Conservation (phyloP, 2,888 invertebrate species). For the Dryadula phaetusa region DNA sequence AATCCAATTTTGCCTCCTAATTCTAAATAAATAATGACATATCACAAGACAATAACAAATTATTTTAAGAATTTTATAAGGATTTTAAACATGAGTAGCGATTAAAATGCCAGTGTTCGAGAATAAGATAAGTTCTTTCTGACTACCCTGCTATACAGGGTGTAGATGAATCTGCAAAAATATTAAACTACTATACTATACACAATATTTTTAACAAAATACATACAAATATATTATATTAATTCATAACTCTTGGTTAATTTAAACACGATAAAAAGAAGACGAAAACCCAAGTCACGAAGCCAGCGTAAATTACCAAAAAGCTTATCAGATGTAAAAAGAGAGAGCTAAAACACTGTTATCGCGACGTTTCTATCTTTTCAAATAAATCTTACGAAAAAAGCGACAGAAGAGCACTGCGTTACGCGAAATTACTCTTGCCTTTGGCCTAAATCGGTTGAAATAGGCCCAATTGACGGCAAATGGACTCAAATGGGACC, state of each 20-base stretch:
- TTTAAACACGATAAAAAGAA: background rate
- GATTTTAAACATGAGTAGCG: no score
- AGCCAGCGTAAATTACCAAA: slow-evolving; percentile 24
- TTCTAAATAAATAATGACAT: no score
- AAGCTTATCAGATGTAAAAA: slow-evolving; percentile 21
- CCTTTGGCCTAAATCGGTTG: slow-evolving; percentile 49
- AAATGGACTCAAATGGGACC: slow-evolving; percentile 54
- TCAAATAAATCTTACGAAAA: slow-evolving; percentile 46
- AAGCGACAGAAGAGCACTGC: slow-evolving; percentile 37
- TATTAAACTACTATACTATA: no score
- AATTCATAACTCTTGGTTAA: background rate
- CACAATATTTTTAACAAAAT: no score
- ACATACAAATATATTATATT: background rate
- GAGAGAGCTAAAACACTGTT: slow-evolving; percentile 27
- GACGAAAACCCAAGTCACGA: slow-evolving; percentile 14
- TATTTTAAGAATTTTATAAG: no score
- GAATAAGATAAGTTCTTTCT: no score
- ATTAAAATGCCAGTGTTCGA: no score
- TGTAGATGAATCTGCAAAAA: no score
- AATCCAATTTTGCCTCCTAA: no score
- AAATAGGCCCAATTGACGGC: slow-evolving; percentile 50
- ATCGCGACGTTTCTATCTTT: slow-evolving; percentile 35
- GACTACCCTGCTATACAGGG: no score
- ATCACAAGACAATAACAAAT: no score
- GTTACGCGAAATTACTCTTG: slow-evolving; percentile 48